A percentile compares a stretch with the other conserved stretches of the same genome.
Evolutionary conservation across 2,113 vertebrate genomes (phyloP).

Genomic region (Campylorhamphus procurvoides): DNA sequence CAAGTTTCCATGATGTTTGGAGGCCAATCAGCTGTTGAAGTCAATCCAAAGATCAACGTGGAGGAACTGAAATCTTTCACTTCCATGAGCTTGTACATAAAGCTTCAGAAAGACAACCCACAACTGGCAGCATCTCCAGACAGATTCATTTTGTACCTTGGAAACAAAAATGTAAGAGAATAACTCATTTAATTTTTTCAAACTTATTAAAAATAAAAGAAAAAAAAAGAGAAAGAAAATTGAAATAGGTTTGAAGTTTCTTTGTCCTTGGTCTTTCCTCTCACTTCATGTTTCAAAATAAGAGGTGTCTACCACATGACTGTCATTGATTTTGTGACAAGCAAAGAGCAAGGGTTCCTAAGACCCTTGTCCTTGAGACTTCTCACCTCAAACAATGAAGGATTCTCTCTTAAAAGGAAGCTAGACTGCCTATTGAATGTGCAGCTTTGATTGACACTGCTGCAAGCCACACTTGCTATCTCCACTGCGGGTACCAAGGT

Average conservation of each 20-base stretch:
- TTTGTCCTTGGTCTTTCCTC: background rate
- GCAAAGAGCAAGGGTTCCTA: background rate
- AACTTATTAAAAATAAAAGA: background rate
- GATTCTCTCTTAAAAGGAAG: background rate
- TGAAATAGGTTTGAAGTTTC: background rate
- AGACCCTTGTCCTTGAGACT: background rate
- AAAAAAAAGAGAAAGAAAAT: background rate
- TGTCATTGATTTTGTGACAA: background rate
- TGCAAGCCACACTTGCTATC: background rate
- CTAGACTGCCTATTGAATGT: background rate
- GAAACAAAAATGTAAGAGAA: slow-evolving; percentile 88
- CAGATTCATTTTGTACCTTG: slow-evolving; percentile 92
- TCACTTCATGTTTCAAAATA: background rate
- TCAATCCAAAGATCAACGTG: slow-evolving; percentile 84
- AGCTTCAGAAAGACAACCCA: slow-evolving; percentile 76
- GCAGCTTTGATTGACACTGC: background rate
- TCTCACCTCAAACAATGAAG: background rate
- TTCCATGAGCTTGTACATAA: slow-evolving; percentile 90
- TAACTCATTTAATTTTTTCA: background rate
- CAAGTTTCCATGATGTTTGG: slow-evolving; percentile 98
- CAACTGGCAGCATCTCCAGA: slow-evolving; percentile 81
- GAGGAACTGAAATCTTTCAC: slow-evolving; percentile 92
- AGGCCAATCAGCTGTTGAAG: slow-evolving; percentile 89
- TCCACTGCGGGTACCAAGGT: background rate
- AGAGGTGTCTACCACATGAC: background rate